Evolutionary conservation across 2,797 vertebrate genomes (phyloP), one percentile per base, ranked within the genome.

Genomic region (Enteromius thamalakanensis): DNA sequence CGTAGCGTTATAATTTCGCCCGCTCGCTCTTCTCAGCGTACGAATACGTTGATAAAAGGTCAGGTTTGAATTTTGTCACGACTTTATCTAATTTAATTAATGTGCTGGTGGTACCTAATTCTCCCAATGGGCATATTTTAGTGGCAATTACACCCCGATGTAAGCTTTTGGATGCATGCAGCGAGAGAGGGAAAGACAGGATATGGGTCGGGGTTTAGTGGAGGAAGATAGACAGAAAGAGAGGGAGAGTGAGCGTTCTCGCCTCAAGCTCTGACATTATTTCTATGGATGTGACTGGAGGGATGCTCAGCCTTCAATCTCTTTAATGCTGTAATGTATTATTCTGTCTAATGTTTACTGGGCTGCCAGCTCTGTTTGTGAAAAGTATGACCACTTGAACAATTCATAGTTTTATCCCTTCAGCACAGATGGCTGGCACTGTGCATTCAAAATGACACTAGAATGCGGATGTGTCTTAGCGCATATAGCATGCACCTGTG

Each of bases 291-390:
- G 81, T 83, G 72, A 81, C 79, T 79, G 71, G 79, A 72, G 86
- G 75, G 69, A 75, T 72, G 71, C 81, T 82, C 82, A 81, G 82
- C 72, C 80, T 86, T 78, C 81, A 74, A 55, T 83, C 86, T 86
- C 81, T 86, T 84, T 82, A 87, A 78, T 65, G 65, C 76, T 86
- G 37, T 86, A 82, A 86, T 87, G 81, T 87, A 84, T 88, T 87
- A 88, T 89, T 88, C 86, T 65, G 70, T 87, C 80, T 87, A 51
- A 85, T 88, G 82, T 86, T 86, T 88, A 86, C 84, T 80, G 60
- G 72, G 45, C 84, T 85, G 82, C 83, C 76, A 51, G 79, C 67
- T 79, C 83, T 69, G 23, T 83, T 62, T 83, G 85, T 81, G 47
- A 72, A 78, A 87, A 82, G 82, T 76, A 80, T 37, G 68, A 75